These are phyloP conservation scores for Epinotia nisella DNA, from an alignment of 2,888 invertebrate genomes.

Conservation along the genomic window DNA sequence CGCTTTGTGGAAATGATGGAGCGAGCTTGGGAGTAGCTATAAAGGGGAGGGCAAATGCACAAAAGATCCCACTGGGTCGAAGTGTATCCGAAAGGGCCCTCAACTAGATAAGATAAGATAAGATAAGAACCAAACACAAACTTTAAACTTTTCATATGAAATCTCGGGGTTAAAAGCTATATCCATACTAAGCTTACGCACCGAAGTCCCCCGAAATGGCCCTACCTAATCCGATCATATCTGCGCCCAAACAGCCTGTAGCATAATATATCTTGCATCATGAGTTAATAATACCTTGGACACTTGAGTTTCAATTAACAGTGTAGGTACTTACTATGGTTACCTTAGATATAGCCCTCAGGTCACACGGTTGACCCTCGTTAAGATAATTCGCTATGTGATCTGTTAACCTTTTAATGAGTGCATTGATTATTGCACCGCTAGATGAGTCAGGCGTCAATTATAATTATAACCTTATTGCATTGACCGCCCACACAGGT, in stretches of 20 bases:
- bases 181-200: too few species aligned
- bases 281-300: neutral
- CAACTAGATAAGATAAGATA: too few species aligned
- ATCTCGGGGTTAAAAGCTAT: too few species aligned
- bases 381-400: slow-evolving; percentile 44
- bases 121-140: too few species aligned
- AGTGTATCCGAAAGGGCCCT: too few species aligned
- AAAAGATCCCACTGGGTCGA: too few species aligned
- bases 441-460: slow-evolving; percentile 30
- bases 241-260: neutral
- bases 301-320: slow-evolving; percentile 20
- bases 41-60: too few species aligned
- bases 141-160: too few species aligned
- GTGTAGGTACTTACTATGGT: slow-evolving; percentile 13
- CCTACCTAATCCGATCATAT: too few species aligned
- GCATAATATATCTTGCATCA: neutral
- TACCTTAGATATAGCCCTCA: slow-evolving; percentile 12
- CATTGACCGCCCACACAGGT: neutral
- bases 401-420: slow-evolving; percentile 52
- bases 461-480: slow-evolving; percentile 1
- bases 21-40: too few species aligned
- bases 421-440: slow-evolving; percentile 36
- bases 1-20: too few species aligned
- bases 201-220: too few species aligned
- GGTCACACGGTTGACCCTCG: slow-evolving; percentile 8